Evolutionary conservation across 2,888 invertebrate species (phyloP), one percentile per base, ranked within the genome.

Genomic region (Capitulum mitella): DNA sequence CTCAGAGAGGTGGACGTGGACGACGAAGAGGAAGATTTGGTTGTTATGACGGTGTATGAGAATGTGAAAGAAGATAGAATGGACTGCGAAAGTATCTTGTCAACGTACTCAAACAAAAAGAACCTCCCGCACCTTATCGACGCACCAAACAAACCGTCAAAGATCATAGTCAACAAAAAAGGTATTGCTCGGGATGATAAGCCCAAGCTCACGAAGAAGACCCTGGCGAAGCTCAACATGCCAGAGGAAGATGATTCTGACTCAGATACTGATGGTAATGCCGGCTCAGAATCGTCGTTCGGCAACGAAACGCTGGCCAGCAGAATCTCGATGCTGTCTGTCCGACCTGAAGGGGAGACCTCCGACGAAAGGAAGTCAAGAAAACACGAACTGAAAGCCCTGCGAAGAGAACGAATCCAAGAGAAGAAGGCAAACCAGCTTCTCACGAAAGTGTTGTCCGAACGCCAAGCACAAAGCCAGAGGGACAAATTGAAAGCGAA

Each of bases 41-140:
- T 51, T 22, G 78, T 0, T 37, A 48, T 74, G 19, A 82, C 81
- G 5, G 81, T 80, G n/a, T 82, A 79, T 32, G 76, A 76, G 19
- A 43, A 43, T 19, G 5, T 6, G 19, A 37, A n/a, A n/a, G 89
- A 89, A 83, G 89, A 90, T 81, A 91, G 90, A 85, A 95, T 93
- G 93, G 97, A 97, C 86, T 97, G 97, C 84, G 93, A 97, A 87
- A 93, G 93, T 79, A 92, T 97, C 82, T 87, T 97, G 10, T 93
- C 93, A 34, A 96, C 94, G 0, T 94, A 94, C 85, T 96, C 96
- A 14, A 97, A 92, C 84, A 88, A 93, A 78, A 95, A 95, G 85
- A 97, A 98, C 87, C 94, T 94, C 87, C 98, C 98, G 0, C 94
- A 93, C 85, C 83, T 95, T 37, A 95, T 97, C 78, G 82, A 79